Percentiles rank a stretch among this genome's conserved stretches.
Evolutionary conservation across 53 echinoderm and acorn worm species (phyloP).

Genomic region (Apostichopus leukothele): DNA sequence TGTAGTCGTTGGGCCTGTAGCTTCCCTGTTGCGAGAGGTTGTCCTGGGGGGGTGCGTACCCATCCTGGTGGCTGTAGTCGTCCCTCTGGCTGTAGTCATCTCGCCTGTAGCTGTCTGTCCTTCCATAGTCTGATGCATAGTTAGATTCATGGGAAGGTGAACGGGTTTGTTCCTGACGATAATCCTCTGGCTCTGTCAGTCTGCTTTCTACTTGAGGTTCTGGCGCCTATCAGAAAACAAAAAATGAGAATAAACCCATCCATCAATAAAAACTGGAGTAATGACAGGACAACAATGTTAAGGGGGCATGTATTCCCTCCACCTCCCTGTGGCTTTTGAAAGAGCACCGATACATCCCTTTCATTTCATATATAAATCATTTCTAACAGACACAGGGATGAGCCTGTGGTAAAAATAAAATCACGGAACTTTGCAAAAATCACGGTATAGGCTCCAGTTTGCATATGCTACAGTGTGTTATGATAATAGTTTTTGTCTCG

Average conservation of each 20-base stretch:
- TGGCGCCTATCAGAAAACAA: slow-evolving; percentile 27
- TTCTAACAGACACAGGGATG: too few species aligned
- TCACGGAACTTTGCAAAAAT: too few species aligned
- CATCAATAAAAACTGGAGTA: too few species aligned
- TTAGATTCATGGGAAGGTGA: slow-evolving; percentile 36
- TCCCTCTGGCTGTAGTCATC: slow-evolving; percentile 42
- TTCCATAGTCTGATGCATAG: slow-evolving; percentile 23
- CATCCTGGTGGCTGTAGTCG: slow-evolving; percentile 9
- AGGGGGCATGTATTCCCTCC: too few species aligned
- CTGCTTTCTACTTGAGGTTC: slow-evolving; percentile 53
- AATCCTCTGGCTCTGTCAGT: neutral
- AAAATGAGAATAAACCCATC: too few species aligned
- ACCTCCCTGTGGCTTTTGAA: too few species aligned
- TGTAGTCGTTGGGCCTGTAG: slow-evolving; percentile 37
- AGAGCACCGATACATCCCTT: too few species aligned
- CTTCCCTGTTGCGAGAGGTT: slow-evolving; percentile 38
- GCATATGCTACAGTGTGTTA: too few species aligned
- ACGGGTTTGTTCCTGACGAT: slow-evolving; percentile 35
- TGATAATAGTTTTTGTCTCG: too few species aligned
- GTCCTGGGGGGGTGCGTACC: neutral
- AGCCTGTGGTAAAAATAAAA: neutral
- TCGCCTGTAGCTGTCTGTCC: slow-evolving; percentile 26
- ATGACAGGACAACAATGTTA: too few species aligned
- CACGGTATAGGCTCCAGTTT: neutral
- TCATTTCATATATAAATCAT: too few species aligned